Evolutionary conservation across 2,888 invertebrate species (phyloP), one percentile per base, ranked within the genome.

Genomic region (Coleophora flavipennella): DNA sequence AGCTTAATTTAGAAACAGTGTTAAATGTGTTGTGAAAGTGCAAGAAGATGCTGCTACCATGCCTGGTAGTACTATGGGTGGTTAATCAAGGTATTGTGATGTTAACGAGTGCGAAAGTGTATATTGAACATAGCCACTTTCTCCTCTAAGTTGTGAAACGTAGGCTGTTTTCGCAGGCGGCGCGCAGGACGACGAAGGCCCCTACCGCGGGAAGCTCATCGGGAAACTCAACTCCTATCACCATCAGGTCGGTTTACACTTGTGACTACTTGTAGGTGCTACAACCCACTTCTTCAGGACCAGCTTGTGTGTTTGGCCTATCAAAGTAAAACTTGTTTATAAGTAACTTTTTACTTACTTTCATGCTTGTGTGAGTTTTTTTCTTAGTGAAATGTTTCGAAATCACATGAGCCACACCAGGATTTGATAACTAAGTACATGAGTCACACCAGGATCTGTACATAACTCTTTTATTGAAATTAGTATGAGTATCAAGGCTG

Each of bases 211-310:
- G 36, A 93, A 92, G 72, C 89, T 89, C 53, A 80, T 96, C 41
- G 95, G 95, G 6, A 93, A 92, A 74, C 77, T 96, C 33, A 95
- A 95, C 74, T 92, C 95, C 0, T 96, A 95, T 65, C 95, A 96
- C 71, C 95, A 96, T 68, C 95, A 89, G 78, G 88, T 86, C 58
- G 48, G n/a, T 34, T 10, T 3, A 4, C n/a, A 25, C 3, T 10
- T 20, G 4, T 10, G 10, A n/a, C n/a, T 9, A 2, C 29, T 29
- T 10, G n/a, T n/a, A n/a, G n/a, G n/a, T n/a, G n/a, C n/a, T n/a
- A n/a, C n/a, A n/a, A n/a, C n/a, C n/a, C n/a, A n/a, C n/a, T n/a
- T n/a, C n/a, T n/a, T n/a, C n/a, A n/a, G n/a, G n/a, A n/a, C n/a
- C n/a, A n/a, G n/a, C n/a, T n/a, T n/a, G n/a, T n/a, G n/a, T n/a